phyloP scores from a whole-genome alignment of 2,113 vertebrate genomes.

The Clarias macrocephalus region DNA sequence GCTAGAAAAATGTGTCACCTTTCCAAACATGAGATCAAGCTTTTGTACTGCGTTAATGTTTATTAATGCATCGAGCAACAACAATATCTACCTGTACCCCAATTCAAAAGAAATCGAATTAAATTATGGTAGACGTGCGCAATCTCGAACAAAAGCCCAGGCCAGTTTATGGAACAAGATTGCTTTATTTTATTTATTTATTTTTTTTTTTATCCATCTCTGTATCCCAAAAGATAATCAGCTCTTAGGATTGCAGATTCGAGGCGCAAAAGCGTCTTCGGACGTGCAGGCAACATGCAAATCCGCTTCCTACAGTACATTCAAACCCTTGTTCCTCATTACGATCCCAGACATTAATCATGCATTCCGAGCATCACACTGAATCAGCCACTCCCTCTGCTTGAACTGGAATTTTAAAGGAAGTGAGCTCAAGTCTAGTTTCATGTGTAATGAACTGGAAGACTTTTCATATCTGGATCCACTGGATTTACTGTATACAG shows the following conservation, averaged over 20 bases:
- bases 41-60: background rate
- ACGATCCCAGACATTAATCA: background rate
- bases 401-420: conserved; percentile 2
- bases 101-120: background rate
- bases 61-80: background rate
- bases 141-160: background rate
- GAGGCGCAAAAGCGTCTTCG: background rate
- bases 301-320: background rate
- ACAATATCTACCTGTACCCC: background rate
- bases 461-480: background rate
- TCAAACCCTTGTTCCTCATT: background rate
- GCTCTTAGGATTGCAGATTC: background rate
- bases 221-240: background rate
- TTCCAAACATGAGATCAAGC: background rate
- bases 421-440: background rate
- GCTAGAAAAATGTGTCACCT: conserved; percentile 37
- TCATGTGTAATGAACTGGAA: background rate
- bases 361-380: background rate
- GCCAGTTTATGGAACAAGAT: background rate
- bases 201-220: background rate
- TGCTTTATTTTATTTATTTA: background rate
- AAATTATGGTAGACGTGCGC: background rate
- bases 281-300: background rate
- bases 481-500: background rate
- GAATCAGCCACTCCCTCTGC: background rate